Percentiles rank a stretch among this genome's conserved stretches.
These are phyloP conservation scores for Tyto alba DNA, from an alignment of 2,113 vertebrate species.

Conservation along the genomic window DNA sequence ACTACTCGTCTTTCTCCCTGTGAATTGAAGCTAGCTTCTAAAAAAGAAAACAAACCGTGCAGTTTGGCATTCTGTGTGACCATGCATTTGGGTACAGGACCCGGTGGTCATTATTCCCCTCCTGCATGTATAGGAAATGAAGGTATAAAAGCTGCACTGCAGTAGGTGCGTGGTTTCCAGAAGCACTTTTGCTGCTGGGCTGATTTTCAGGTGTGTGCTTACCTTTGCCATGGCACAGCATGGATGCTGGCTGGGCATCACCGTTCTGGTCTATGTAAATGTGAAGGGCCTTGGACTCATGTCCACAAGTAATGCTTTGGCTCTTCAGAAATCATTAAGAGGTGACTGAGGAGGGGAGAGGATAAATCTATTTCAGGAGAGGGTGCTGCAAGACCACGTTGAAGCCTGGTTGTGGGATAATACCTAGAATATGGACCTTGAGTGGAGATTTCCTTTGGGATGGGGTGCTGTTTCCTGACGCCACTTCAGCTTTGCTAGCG, in stretches of 20 bases:
- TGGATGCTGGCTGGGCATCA: background rate
- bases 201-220: background rate
- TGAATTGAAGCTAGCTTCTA: background rate
- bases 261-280: accelerated
- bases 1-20: background rate
- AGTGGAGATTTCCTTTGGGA: background rate
- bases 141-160: background rate
- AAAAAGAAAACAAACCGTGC: accelerated
- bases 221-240: too few species aligned
- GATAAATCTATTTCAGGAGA: background rate
- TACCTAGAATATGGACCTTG: background rate
- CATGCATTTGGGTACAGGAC: background rate
- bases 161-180: background rate
- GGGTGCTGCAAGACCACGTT: background rate
- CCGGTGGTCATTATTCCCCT: background rate
- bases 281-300: background rate
- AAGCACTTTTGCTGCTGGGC: background rate
- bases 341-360: background rate
- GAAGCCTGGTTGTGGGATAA: background rate
- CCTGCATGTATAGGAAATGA: accelerated
- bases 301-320: background rate
- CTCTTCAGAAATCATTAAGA: background rate
- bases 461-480: background rate
- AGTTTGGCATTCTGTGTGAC: background rate
- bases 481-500: background rate